Evolutionary conservation across 2,113 vertebrate genomes (phyloP).

Genomic region (Copsychus sechellarum): DNA sequence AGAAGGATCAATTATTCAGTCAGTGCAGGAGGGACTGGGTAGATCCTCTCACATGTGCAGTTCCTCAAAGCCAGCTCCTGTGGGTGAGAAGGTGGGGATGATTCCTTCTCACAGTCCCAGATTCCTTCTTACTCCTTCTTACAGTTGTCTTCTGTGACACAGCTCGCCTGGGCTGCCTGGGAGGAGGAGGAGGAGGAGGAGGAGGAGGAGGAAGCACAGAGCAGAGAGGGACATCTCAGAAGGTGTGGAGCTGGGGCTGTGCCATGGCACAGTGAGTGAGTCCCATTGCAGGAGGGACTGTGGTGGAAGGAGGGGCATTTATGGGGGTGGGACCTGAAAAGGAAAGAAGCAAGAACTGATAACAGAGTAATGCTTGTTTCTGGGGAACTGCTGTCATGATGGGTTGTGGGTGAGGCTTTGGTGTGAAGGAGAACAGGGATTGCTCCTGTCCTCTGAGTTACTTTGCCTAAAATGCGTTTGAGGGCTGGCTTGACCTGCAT

Average conservation of each 20-base stretch:
- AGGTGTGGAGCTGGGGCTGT: neutral
- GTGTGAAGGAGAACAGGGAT: neutral
- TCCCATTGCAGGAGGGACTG: neutral
- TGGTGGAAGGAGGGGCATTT: neutral
- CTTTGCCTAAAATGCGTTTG: neutral
- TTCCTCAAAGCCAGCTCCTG: neutral
- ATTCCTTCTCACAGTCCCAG: too few species aligned
- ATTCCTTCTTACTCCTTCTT: too few species aligned
- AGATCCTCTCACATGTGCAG: neutral
- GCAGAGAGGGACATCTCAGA: neutral
- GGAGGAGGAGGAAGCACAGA: too few species aligned
- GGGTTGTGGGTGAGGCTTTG: neutral
- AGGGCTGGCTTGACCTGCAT: neutral
- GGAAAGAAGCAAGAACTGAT: neutral
- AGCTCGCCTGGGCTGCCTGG: neutral
- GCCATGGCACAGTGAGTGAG: rapidly evolving
- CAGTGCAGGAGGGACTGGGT: neutral
- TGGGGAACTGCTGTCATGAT: neutral
- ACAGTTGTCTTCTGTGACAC: neutral
- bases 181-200: neutral
- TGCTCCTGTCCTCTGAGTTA: neutral
- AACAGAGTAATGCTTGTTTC: rapidly evolving
- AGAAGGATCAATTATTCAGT: neutral
- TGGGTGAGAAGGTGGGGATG: neutral
- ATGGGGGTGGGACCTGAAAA: neutral